Conservation (phyloP, 2,113 vertebrate species). For the Rhinogobius similis region DNA sequence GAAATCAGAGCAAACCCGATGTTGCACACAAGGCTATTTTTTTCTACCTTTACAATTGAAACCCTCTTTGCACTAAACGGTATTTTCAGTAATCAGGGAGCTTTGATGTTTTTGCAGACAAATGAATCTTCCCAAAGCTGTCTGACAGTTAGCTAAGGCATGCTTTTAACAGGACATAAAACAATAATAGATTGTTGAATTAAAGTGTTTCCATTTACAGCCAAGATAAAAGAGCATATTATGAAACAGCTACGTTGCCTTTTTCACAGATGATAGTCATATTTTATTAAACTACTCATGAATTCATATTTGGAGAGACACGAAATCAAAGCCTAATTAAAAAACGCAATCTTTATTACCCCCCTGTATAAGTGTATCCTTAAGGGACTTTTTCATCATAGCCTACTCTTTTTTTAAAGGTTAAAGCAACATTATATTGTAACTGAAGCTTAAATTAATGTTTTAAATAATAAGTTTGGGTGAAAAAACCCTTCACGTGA, state of each 20-base stretch:
- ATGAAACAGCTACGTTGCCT: slow-evolving; percentile 32
- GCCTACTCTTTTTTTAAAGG: slow-evolving; percentile 8
- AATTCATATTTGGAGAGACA: slow-evolving; percentile 26
- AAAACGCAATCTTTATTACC: slow-evolving; percentile 12
- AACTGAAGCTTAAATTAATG: background rate
- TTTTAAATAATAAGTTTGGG: background rate
- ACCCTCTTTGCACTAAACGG: slow-evolving; percentile 2
- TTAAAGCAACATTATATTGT: slow-evolving; percentile 17
- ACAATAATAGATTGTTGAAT: slow-evolving; percentile 22
- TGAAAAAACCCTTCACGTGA: background rate
- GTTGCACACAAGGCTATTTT: slow-evolving; percentile 25
- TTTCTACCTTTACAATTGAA: slow-evolving; percentile 16
- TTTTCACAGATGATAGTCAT: slow-evolving; percentile 22
- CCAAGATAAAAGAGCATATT: slow-evolving; percentile 20
- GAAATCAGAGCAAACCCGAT: slow-evolving; percentile 38
- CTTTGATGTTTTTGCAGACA: slow-evolving; percentile 41
- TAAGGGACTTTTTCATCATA: slow-evolving; percentile 20
- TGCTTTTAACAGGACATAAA: slow-evolving; percentile 38
- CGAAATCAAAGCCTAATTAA: slow-evolving; percentile 31
- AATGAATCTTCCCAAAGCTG: slow-evolving; percentile 25
- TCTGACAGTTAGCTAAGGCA: slow-evolving; percentile 33
- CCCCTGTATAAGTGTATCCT: slow-evolving; percentile 6
- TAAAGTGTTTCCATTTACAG: slow-evolving; percentile 28
- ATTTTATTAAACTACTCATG: slow-evolving; percentile 53
- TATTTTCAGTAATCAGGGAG: slow-evolving; percentile 33